Conservation (phyloP, 2,888 invertebrate genomes). For the Yponomeuta evonymella region DNA sequence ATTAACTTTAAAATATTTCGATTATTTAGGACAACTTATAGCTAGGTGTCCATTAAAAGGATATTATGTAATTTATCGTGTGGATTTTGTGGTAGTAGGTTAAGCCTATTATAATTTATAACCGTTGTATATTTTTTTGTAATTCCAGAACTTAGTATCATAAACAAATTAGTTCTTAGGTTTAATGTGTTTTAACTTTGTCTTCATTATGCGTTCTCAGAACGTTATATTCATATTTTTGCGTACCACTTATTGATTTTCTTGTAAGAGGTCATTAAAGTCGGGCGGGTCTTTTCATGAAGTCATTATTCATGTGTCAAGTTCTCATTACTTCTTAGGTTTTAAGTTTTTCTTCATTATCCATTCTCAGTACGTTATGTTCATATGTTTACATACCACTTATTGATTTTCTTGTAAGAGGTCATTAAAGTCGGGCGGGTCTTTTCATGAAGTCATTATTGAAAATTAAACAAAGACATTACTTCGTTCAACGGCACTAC, state of each 20-base stretch:
- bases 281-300: too few relatives aligned
- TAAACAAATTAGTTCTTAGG: too few relatives aligned
- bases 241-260: too few relatives aligned
- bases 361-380: neutral
- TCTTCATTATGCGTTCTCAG: too few relatives aligned
- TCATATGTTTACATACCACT: neutral
- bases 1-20: slow-evolving; percentile 63
- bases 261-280: too few relatives aligned
- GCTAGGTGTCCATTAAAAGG: slow-evolving; percentile 56
- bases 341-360: neutral
- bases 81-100: slow-evolving; percentile 52
- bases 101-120: slow-evolving; percentile 36
- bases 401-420: slow-evolving; percentile 10
- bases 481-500: neutral
- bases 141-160: too few relatives aligned
- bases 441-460: slow-evolving; percentile 11
- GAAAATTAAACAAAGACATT: slow-evolving; percentile 11
- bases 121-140: too few relatives aligned
- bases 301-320: too few relatives aligned
- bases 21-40: slow-evolving; percentile 69
- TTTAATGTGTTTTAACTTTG: too few relatives aligned
- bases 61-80: slow-evolving; percentile 54
- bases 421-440: slow-evolving; percentile 6
- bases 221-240: too few relatives aligned
- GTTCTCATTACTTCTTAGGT: too few relatives aligned